These are phyloP conservation scores for Mycteria americana DNA, from an alignment of 2,797 vertebrate species.

Conservation along the genomic window DNA sequence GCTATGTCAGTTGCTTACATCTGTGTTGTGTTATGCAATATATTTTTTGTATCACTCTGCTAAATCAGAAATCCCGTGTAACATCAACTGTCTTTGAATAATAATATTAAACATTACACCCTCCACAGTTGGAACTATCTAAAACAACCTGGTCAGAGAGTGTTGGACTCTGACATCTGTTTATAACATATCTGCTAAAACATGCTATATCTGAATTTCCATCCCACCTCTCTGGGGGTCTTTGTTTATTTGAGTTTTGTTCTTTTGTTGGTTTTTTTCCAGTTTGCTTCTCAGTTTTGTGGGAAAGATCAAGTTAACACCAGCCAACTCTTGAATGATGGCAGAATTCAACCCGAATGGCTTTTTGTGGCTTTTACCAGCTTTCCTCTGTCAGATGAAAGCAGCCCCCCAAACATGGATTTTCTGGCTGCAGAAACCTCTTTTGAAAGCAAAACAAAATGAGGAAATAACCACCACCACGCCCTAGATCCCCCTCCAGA, in stretches of 20 bases:
- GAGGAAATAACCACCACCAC: neutral
- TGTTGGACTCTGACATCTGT: neutral
- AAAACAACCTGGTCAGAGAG: neutral
- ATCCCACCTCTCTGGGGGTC: neutral
- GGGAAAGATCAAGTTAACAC: neutral
- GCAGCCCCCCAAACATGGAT: neutral
- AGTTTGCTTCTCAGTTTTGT: neutral
- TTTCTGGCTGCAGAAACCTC: neutral
- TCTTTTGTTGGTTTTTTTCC: neutral
- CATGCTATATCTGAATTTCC: neutral
- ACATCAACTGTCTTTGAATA: neutral
- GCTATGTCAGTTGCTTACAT: neutral
- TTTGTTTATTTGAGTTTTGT: neutral
- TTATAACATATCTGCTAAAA: neutral
- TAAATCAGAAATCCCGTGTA: neutral
- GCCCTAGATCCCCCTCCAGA: no score
- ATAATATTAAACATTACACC: neutral
- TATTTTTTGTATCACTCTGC: neutral
- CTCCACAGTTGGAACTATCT: neutral
- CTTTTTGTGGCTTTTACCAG: neutral
- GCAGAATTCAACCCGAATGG: neutral
- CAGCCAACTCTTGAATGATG: neutral
- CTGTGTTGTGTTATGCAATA: neutral
- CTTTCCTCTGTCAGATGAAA: neutral
- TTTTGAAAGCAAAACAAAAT: neutral